phyloP scores from a whole-genome alignment of 1,140 invertebrate species.

The Alviniconcha marisindica region DNA sequence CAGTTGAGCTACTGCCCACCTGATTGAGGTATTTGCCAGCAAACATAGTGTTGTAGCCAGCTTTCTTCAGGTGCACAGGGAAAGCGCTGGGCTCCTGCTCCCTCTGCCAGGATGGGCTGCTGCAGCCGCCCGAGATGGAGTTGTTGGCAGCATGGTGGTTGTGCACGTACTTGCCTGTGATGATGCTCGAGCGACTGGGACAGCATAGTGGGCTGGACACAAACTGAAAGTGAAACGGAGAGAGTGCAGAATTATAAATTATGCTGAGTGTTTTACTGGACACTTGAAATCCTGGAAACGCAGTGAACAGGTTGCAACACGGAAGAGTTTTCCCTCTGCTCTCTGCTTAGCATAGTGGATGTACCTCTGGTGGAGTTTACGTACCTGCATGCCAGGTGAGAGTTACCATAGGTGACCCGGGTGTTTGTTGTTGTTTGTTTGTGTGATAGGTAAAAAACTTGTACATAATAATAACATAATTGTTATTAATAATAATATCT shows the following conservation, averaged over 20 bases:
- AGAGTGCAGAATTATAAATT: no score
- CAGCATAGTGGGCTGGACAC: slow-evolving; percentile 76
- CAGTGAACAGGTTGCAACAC: neutral
- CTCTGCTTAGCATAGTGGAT: neutral
- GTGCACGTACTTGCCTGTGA: slow-evolving; percentile 90
- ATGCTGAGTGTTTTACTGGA: neutral
- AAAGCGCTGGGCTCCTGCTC: slow-evolving; percentile 83
- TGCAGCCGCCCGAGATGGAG: slow-evolving; percentile 86
- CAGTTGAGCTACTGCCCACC: no score
- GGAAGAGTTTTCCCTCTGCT: neutral
- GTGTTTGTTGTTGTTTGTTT: no score
- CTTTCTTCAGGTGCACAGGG: slow-evolving; percentile 81
- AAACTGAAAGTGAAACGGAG: slow-evolving; percentile 55
- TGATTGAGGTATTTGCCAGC: slow-evolving; percentile 73
- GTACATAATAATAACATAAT: no score
- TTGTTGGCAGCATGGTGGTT: slow-evolving; percentile 89
- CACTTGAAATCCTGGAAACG: neutral
- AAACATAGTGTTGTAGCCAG: slow-evolving; percentile 74
- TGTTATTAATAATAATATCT: no score
- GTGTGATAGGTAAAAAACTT: no score
- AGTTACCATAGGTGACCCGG: neutral
- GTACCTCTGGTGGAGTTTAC: neutral
- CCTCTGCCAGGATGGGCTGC: slow-evolving; percentile 82
- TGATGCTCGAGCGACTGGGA: slow-evolving; percentile 90
- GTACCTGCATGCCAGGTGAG: neutral